These are phyloP conservation scores for Ascaphus truei DNA, from an alignment of 2,113 vertebrate species.

Conservation along the genomic window DNA sequence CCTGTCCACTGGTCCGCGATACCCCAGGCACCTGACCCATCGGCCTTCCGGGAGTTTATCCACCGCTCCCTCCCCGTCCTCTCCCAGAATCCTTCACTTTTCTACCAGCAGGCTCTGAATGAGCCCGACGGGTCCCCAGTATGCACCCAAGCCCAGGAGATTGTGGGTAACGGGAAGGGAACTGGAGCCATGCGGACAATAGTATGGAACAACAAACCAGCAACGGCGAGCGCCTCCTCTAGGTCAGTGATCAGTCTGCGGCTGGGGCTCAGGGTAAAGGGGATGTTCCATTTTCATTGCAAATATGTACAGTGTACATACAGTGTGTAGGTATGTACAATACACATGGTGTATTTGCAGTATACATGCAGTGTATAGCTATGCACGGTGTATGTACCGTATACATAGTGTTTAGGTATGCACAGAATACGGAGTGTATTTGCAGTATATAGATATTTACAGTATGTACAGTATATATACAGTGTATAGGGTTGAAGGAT, in stretches of 20 bases:
- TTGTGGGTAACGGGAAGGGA: slow-evolving; percentile 39
- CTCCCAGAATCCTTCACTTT: slow-evolving; percentile 66
- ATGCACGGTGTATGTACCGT: too few relatives aligned
- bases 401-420: too few relatives aligned
- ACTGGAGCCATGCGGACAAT: slow-evolving; percentile 36
- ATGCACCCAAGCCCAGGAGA: slow-evolving; percentile 59
- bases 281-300: too few relatives aligned
- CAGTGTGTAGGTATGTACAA: too few relatives aligned
- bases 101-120: slow-evolving; percentile 75
- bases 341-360: too few relatives aligned
- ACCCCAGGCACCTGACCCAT: background rate
- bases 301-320: too few relatives aligned
- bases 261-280: too few relatives aligned
- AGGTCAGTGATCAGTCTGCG: slow-evolving; percentile 9
- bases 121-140: slow-evolving; percentile 54
- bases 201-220: slow-evolving; percentile 63
- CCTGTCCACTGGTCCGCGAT: slow-evolving; percentile 1
- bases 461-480: too few relatives aligned
- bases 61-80: slow-evolving; percentile 59
- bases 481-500: too few relatives aligned
- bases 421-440: too few relatives aligned
- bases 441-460: too few relatives aligned
- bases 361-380: too few relatives aligned
- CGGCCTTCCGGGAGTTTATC: slow-evolving; percentile 62
- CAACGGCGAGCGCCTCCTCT: background rate